Evolutionary conservation across 2,113 vertebrate genomes (phyloP).

Genomic region (Brienomyrus brachyistius): DNA sequence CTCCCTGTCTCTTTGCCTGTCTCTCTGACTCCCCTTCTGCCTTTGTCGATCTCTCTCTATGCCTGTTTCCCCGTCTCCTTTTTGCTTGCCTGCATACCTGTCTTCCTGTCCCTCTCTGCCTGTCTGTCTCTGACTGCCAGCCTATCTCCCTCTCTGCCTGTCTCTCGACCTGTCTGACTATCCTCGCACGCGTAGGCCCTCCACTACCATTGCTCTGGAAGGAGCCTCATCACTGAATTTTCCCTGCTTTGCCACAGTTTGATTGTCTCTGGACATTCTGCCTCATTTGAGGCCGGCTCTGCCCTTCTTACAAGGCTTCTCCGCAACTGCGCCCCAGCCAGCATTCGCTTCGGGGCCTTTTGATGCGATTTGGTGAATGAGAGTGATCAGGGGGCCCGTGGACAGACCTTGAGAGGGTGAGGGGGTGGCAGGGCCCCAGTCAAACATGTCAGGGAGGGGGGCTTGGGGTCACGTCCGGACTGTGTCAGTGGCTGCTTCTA

Average conservation of each 20-base stretch:
- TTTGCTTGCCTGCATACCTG: no score
- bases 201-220: neutral
- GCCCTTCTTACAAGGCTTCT: neutral
- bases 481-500: constrained; percentile 24
- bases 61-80: no score
- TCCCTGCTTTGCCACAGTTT: neutral
- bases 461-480: neutral
- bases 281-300: neutral
- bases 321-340: neutral
- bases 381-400: neutral
- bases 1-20: neutral
- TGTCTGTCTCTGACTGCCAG: no score
- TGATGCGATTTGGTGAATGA: neutral
- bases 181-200: neutral
- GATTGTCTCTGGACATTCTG: neutral
- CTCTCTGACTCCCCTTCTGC: neutral
- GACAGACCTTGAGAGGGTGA: neutral
- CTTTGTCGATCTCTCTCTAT: neutral
- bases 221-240: neutral
- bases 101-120: no score
- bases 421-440: neutral
- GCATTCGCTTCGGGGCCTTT: neutral
- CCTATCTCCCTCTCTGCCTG: neutral
- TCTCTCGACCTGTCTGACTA: neutral
- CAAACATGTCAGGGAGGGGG: neutral